Percentiles rank a stretch among this genome's conserved stretches.
Conservation (phyloP, 2,888 invertebrate genomes). For the Amphipyra berbera region DNA sequence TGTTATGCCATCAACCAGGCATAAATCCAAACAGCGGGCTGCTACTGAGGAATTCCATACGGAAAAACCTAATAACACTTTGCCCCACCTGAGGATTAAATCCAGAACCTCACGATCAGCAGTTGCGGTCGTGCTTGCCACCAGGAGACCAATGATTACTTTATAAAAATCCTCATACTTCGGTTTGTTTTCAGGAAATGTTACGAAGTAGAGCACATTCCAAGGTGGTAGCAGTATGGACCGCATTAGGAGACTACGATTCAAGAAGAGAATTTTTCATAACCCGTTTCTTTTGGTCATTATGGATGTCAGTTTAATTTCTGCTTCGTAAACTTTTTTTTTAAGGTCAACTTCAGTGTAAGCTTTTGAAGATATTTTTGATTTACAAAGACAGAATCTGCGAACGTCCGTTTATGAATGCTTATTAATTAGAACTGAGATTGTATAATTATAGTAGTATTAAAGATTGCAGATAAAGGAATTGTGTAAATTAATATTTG, state of each 20-base stretch:
- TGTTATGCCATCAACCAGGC: no score
- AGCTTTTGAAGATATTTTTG: constrained; percentile 50
- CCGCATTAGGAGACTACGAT: constrained; percentile 12
- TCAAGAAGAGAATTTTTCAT: constrained; percentile 56
- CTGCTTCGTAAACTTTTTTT: constrained; percentile 33
- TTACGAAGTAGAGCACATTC: constrained; percentile 45
- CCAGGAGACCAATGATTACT: no score
- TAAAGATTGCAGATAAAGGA: constrained; percentile 35
- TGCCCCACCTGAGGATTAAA: no score
- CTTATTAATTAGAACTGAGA: constrained; percentile 21
- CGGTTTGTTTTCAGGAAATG: constrained; percentile 9
- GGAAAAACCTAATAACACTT: no score
- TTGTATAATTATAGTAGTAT: constrained; percentile 8
- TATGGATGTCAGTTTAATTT: constrained; percentile 52
- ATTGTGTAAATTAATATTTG: constrained; percentile 25
- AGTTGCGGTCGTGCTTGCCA: no score
- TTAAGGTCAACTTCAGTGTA: constrained; percentile 39
- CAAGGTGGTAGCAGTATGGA: background rate
- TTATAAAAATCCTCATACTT: background rate
- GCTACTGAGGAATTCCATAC: no score
- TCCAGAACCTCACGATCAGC: no score
- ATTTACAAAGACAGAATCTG: constrained; percentile 16
- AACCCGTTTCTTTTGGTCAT: constrained; percentile 53
- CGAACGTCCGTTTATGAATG: constrained; percentile 13
- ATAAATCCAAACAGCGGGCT: no score